phyloP scores from a whole-genome alignment of 2,888 invertebrate genomes.

The Rhagophthalmus giganteus region DNA sequence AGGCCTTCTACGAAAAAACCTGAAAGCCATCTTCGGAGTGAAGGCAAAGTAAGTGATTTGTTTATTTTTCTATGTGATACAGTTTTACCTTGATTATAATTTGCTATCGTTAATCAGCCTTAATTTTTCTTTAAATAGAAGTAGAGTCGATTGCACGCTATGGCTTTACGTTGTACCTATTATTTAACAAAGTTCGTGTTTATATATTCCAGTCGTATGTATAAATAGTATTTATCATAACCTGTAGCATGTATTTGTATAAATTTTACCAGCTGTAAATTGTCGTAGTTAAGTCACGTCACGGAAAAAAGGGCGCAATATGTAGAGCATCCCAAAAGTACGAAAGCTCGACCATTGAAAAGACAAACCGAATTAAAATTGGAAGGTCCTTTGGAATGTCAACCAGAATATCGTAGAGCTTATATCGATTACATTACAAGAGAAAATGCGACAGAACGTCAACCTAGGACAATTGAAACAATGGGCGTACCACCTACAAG shows the following conservation, averaged over 20 bases:
- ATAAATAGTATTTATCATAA: too few species aligned
- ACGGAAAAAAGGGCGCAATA: slow-evolving; percentile 46
- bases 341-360: slow-evolving; percentile 27
- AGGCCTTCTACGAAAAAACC: slow-evolving; percentile 54
- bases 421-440: slow-evolving; percentile 54
- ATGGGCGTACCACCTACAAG: slow-evolving; percentile 22
- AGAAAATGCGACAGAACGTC: slow-evolving; percentile 41
- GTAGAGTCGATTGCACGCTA: background rate
- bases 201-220: too few species aligned
- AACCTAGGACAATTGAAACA: slow-evolving; percentile 39
- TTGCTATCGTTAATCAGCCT: background rate
- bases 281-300: slow-evolving; percentile 43
- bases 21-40: slow-evolving; percentile 39
- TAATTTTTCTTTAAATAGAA: background rate
- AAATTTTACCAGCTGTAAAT: too few species aligned
- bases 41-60: slow-evolving; percentile 44
- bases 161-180: too few species aligned
- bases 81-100: background rate
- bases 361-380: slow-evolving; percentile 39
- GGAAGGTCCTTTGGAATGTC: slow-evolving; percentile 49
- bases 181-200: too few species aligned
- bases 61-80: background rate
- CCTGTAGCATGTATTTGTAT: too few species aligned
- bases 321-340: slow-evolving; percentile 34
- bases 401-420: slow-evolving; percentile 58